phyloP scores from a whole-genome alignment of 2,888 invertebrate genomes.

The Ennomos fuscantarius region DNA sequence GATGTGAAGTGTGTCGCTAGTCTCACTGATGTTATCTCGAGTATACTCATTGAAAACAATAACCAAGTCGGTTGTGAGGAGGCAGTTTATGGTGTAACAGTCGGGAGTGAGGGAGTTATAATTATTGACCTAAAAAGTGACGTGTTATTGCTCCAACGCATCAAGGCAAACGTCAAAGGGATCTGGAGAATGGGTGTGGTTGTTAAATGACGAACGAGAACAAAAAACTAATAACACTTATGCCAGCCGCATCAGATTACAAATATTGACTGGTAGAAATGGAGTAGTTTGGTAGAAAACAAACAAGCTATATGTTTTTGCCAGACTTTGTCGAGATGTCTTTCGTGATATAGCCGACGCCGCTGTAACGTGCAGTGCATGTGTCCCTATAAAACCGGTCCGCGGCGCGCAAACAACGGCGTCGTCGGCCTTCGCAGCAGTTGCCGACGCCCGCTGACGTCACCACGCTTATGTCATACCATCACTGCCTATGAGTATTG shows the following conservation, averaged over 20 bases:
- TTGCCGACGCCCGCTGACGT: conserved; percentile 81
- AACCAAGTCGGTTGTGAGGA: conserved; percentile 15
- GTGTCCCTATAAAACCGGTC: conserved; percentile 68
- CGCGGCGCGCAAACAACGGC: conserved; percentile 66
- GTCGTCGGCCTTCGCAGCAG: conserved; percentile 75
- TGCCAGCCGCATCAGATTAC: conserved; percentile 2
- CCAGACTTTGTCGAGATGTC: conserved; percentile 31
- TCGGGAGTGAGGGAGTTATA: conserved; percentile 56
- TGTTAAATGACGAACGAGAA: conserved; percentile 44
- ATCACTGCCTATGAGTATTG: conserved; percentile 57
- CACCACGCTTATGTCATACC: conserved; percentile 80
- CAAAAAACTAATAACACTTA: conserved; percentile 3
- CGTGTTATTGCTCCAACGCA: conserved; percentile 67
- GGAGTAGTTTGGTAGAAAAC: conserved; percentile 28
- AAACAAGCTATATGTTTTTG: conserved; percentile 20
- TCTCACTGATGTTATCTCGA: conserved; percentile 21
- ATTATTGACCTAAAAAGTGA: conserved; percentile 73
- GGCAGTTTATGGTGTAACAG: conserved; percentile 67
- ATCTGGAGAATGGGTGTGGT: conserved; percentile 60
- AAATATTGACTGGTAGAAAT: conserved; percentile 21
- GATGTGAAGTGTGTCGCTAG: conserved; percentile 22
- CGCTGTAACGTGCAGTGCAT: conserved; percentile 61
- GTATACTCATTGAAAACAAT: conserved; percentile 28
- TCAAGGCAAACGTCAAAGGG: conserved; percentile 49
- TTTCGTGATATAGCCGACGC: conserved; percentile 52